Evolutionary conservation across 2,113 vertebrate genomes (phyloP), one percentile per base, ranked within the genome.

Genomic region (Poecile atricapillus): DNA sequence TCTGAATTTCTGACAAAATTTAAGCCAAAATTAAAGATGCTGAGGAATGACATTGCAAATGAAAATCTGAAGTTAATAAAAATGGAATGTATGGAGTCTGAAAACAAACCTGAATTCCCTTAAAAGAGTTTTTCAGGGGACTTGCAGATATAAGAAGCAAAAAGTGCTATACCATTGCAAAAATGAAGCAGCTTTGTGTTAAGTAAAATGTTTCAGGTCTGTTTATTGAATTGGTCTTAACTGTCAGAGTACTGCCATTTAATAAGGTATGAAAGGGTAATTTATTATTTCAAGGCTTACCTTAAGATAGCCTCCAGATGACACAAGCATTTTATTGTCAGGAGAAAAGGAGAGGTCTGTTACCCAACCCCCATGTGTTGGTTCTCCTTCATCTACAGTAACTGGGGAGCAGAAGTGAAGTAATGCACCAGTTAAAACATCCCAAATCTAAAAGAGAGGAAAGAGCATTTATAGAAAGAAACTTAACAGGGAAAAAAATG

Each of bases 331-430:
- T 87, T 97, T 97, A 97, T 97, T 89, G 77, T 99, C 98, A 23
- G 98, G 98, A 84, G 99, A 99, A 97, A 99, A 99, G 91, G 98
- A 98, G 89, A 99, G 97, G 96, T 99, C 98, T 2, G 99, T 99
- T 89, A 99, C 98, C 99, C 99, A 99, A 63, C 99, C 99, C 63
- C 98, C 99, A 3, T 99, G 98, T 9, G 98, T 97, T 4, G 98
- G 98, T 76, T 98, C 98, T 97, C 98, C 98, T 89, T 98, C 98
- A 4, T 99, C 98, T 87, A 98, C 96, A 52, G 95, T 95, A n/a
- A 98, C 81, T 3, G 97, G 97, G 33, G 98, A 98, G 87, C 98
- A 99, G 69, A 98, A 96, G 92, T 98, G 98, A 96, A 99, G 97
- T 52, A 99, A 90, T 19, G 96, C 82, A 63, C 99, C 99, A 4